phyloP scores from a whole-genome alignment of 2,113 vertebrate species.

The Todiramphus saurophagus region DNA sequence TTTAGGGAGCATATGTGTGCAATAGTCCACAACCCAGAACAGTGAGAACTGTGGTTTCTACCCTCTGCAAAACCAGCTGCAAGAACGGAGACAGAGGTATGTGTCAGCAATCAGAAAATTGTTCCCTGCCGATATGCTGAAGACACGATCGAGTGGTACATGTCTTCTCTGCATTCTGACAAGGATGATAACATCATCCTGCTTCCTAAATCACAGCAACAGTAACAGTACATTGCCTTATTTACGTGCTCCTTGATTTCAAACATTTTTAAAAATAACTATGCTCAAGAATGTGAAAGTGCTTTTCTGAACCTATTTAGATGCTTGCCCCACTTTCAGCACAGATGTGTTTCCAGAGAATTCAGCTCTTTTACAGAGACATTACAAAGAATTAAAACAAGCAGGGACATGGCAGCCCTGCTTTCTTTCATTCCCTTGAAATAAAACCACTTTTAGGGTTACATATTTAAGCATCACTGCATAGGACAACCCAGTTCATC shows the following conservation, averaged over 20 bases:
- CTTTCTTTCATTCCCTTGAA: background rate
- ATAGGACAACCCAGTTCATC: conserved; percentile 30
- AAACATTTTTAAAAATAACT: background rate
- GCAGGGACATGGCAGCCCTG: background rate
- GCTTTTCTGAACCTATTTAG: background rate
- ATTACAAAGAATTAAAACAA: background rate
- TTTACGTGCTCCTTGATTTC: background rate
- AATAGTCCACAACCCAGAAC: background rate
- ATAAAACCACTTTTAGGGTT: background rate
- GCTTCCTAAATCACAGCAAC: background rate
- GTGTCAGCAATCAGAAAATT: background rate
- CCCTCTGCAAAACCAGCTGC: accelerated
- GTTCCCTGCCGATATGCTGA: background rate
- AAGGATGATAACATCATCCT: background rate
- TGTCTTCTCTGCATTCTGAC: background rate
- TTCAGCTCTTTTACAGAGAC: background rate
- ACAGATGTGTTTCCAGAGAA: background rate
- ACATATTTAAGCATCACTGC: background rate
- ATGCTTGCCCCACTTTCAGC: background rate
- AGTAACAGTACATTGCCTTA: background rate
- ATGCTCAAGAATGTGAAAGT: background rate
- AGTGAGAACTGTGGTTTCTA: background rate
- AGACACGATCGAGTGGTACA: background rate
- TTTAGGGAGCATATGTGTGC: background rate
- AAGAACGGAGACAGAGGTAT: background rate